A percentile compares a stretch with the other conserved stretches of the same genome.
Evolutionary conservation across 1,140 invertebrate species (phyloP).

Genomic region (Tetragnatha versicolor): DNA sequence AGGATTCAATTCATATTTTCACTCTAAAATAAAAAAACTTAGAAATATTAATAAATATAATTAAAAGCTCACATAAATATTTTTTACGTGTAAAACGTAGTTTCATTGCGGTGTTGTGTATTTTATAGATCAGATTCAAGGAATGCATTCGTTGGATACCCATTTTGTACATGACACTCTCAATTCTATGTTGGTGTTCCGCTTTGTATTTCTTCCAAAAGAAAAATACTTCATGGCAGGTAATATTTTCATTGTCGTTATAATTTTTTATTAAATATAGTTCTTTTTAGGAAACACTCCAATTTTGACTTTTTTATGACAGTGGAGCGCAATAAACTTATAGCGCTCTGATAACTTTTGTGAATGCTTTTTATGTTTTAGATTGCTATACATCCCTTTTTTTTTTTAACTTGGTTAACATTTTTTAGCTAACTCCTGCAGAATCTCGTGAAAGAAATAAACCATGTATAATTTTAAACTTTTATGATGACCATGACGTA

Average conservation of each 20-base stretch:
- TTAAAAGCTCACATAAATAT: background rate
- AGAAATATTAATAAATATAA: background rate
- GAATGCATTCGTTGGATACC: constrained; percentile 74
- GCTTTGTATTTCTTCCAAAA: constrained; percentile 80
- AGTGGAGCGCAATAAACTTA: no score
- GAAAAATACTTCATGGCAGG: constrained; percentile 81
- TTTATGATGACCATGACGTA: constrained; percentile 87
- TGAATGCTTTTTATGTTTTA: no score
- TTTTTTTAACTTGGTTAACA: background rate
- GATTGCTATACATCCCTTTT: no score
- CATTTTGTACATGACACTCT: constrained; percentile 72
- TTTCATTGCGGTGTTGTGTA: background rate
- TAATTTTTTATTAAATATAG: constrained; percentile 51
- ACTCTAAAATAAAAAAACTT: background rate
- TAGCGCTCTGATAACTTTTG: no score
- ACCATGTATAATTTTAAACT: constrained; percentile 76
- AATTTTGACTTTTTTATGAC: no score
- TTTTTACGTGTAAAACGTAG: background rate
- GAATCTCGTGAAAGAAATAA: constrained; percentile 79
- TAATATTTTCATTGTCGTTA: constrained; percentile 59
- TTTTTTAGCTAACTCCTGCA: constrained; percentile 75
- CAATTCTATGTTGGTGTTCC: constrained; percentile 73
- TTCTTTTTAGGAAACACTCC: no score
- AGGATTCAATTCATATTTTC: no score
- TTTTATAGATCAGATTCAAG: constrained; percentile 71